Conservation (phyloP, 2,888 invertebrate genomes). For the Hypolimnas misippus region DNA sequence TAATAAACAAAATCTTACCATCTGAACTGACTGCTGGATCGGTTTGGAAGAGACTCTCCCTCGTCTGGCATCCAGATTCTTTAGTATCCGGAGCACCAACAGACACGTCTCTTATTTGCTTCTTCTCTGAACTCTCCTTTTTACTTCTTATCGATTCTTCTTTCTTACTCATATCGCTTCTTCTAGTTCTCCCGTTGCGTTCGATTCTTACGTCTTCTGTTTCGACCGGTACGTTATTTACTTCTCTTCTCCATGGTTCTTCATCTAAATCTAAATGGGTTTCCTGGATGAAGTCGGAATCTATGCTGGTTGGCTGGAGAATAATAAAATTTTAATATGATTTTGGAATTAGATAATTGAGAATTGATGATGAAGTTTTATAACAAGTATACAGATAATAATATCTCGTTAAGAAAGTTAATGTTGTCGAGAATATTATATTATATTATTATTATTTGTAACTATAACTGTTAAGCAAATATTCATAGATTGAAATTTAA, state of each 20-base stretch:
- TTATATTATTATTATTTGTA: no score
- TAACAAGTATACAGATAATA: no score
- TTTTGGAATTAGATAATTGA: background rate
- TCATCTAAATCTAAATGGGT: constrained; percentile 70
- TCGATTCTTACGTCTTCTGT: constrained; percentile 66
- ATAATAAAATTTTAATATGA: background rate
- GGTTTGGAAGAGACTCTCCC: constrained; percentile 88
- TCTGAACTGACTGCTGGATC: constrained; percentile 73
- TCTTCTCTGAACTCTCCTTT: constrained; percentile 61
- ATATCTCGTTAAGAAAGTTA: no score
- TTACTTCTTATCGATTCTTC: constrained; percentile 68
- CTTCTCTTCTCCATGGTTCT: constrained; percentile 67
- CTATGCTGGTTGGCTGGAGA: constrained; percentile 70
- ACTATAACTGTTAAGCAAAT: no score
- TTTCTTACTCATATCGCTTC: constrained; percentile 67
- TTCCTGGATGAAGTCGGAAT: constrained; percentile 73
- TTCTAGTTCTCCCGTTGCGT: constrained; percentile 64
- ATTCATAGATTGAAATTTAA: no score
- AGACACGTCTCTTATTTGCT: constrained; percentile 71
- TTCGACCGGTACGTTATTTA: constrained; percentile 55
- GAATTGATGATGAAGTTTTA: no score
- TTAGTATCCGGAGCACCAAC: constrained; percentile 78
- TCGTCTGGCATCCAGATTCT: constrained; percentile 88
- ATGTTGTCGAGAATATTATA: no score
- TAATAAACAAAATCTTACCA: constrained; percentile 57